Evolutionary conservation across 2,113 vertebrate species (phyloP).

Genomic region (Chitala chitala): DNA sequence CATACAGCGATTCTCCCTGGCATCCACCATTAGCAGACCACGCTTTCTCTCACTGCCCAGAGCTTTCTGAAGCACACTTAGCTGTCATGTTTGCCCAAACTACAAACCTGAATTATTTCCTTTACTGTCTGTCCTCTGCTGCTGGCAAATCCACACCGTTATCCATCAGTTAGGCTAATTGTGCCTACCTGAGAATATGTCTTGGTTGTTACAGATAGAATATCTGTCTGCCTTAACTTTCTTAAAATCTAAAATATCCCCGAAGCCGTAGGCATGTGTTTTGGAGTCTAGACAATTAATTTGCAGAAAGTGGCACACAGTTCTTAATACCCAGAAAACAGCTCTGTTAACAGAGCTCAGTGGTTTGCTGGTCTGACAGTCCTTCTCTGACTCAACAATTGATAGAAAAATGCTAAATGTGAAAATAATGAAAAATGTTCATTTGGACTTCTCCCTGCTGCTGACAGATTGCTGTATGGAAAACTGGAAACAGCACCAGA

Average conservation of each 20-base stretch:
- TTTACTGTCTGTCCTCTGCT: neutral
- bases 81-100: neutral
- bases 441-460: neutral
- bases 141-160: neutral
- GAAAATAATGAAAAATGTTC: slow-evolving; percentile 14
- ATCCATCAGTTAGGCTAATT: slow-evolving; percentile 8
- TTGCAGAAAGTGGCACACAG: neutral
- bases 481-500: neutral
- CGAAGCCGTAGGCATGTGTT: neutral
- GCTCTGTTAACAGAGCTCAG: neutral
- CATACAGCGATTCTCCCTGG: neutral
- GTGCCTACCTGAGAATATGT: neutral
- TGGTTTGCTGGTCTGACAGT: slow-evolving; percentile 1
- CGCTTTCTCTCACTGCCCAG: slow-evolving; percentile 11
- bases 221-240: slow-evolving; percentile 4
- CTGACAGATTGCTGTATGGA: neutral
- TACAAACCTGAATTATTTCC: neutral
- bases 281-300: neutral
- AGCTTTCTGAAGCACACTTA: neutral
- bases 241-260: neutral
- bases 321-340: neutral
- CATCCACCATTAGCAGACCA: slow-evolving; percentile 5
- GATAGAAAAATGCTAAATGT: slow-evolving; percentile 9
- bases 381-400: slow-evolving; percentile 3
- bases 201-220: neutral